Conservation (phyloP, 2,797 vertebrate species). For the Valencia hispanica region DNA sequence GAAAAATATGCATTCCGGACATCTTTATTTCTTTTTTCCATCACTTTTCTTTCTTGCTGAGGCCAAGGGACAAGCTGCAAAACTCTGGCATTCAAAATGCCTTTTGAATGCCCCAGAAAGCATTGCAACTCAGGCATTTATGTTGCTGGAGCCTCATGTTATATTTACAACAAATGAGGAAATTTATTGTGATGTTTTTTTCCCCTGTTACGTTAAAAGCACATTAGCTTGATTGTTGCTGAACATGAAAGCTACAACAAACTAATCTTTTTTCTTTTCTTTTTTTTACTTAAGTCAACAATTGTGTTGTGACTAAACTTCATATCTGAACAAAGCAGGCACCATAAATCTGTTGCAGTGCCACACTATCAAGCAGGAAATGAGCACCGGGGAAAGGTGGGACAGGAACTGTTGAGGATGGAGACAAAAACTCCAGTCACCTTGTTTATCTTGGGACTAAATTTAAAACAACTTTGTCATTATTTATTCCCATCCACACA, state of each 20-base stretch:
- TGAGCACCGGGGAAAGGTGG: constrained; percentile 61
- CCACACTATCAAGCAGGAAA: constrained; percentile 68
- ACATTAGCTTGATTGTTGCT: constrained; percentile 28
- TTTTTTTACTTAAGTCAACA: constrained; percentile 27
- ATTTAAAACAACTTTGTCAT: constrained; percentile 68
- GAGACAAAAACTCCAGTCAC: constrained; percentile 40
- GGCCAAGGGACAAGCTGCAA: constrained; percentile 13
- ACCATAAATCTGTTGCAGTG: constrained; percentile 58
- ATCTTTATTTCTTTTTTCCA: constrained; percentile 3
- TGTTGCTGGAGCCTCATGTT: constrained; percentile 54
- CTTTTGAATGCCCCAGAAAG: constrained; percentile 49
- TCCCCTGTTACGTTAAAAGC: not conserved
- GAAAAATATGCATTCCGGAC: not conserved
- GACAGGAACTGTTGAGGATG: constrained; percentile 68
- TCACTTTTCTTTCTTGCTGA: constrained; percentile 6
- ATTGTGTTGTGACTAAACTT: constrained; percentile 23
- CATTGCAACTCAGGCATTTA: constrained; percentile 46
- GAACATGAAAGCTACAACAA: constrained; percentile 21
- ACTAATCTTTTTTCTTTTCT: not conserved
- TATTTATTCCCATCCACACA: constrained; percentile 41
- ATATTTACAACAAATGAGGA: constrained; percentile 57
- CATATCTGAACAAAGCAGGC: constrained; percentile 18
- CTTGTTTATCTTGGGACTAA: constrained; percentile 67
- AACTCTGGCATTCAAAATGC: constrained; percentile 67
- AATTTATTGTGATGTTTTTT: constrained; percentile 11